Evolutionary conservation across 2,113 vertebrate genomes (phyloP).

Genomic region (Alectura lathami): DNA sequence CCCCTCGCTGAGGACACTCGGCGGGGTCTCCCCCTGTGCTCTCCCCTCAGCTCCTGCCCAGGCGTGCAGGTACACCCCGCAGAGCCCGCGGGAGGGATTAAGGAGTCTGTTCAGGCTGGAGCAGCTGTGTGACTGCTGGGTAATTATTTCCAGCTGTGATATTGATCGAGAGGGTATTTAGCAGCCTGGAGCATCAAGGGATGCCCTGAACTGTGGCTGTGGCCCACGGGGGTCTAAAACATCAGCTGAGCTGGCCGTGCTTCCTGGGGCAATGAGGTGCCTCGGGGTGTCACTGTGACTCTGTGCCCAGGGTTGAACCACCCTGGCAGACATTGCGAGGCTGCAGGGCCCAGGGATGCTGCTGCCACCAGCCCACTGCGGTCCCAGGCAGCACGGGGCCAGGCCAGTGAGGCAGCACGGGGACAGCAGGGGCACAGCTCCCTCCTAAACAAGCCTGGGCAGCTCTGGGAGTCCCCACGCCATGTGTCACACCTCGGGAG

Average conservation of each 20-base stretch:
- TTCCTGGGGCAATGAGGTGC: rapidly evolving
- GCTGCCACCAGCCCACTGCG: not conserved
- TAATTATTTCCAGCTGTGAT: not conserved
- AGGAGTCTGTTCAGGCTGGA: not conserved
- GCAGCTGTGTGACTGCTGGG: not conserved
- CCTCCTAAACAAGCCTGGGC: rapidly evolving
- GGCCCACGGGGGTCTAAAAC: not conserved
- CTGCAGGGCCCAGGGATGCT: rapidly evolving
- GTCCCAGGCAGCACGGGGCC: not conserved
- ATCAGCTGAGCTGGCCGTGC: rapidly evolving
- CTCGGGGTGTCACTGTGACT: too few species aligned
- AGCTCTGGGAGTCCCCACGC: not conserved
- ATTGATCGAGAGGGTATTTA: not conserved
- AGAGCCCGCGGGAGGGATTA: not conserved
- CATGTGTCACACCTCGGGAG: not conserved
- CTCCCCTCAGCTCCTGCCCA: not conserved
- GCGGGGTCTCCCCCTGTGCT: not conserved
- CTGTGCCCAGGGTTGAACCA: rapidly evolving
- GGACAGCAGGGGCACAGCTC: not conserved
- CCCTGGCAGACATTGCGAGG: not conserved
- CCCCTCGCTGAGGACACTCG: rapidly evolving
- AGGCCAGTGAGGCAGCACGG: not conserved
- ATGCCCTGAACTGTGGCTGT: not conserved
- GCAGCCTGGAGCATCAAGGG: not conserved
- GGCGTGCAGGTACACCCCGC: rapidly evolving